Conservation (phyloP, 2,113 vertebrate species). For the Chamaetylas fuelleborni region DNA sequence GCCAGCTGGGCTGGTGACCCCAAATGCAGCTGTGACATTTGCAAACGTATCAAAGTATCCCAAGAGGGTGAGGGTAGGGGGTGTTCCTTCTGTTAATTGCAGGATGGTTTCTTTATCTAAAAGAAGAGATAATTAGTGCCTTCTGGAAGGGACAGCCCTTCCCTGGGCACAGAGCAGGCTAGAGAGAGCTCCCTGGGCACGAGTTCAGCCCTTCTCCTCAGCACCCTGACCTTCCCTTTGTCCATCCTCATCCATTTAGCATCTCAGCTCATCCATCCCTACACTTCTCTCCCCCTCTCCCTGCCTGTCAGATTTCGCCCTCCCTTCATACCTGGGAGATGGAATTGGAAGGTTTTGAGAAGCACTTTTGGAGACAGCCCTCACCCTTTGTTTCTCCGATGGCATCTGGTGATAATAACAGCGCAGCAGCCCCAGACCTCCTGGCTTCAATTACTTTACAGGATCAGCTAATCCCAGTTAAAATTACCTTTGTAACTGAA, state of each 20-base stretch:
- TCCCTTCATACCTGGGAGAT: conserved; percentile 11
- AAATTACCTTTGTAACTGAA: conserved; percentile 71
- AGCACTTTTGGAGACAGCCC: conserved; percentile 19
- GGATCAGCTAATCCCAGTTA: conserved; percentile 67
- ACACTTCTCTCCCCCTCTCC: background rate
- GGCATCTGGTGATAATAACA: conserved; percentile 67
- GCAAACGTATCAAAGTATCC: fast-evolving
- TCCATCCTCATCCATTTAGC: background rate
- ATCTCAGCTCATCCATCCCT: background rate
- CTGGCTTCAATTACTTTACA: conserved; percentile 69
- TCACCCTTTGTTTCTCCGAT: conserved; percentile 39
- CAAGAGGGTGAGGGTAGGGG: background rate
- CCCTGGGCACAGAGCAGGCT: background rate
- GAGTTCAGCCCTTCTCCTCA: background rate
- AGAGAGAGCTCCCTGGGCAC: background rate
- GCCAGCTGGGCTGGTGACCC: background rate
- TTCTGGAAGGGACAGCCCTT: background rate
- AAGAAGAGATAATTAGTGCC: background rate
- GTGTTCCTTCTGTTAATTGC: fast-evolving
- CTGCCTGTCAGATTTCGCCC: background rate
- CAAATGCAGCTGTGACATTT: background rate
- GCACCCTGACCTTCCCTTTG: background rate
- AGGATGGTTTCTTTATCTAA: background rate
- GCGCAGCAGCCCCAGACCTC: conserved; percentile 28
- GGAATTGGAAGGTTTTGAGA: conserved; percentile 26